Evolutionary conservation across 2,113 vertebrate species (phyloP), one percentile per base, ranked within the genome.

Genomic region (Dipodomys ordii): DNA sequence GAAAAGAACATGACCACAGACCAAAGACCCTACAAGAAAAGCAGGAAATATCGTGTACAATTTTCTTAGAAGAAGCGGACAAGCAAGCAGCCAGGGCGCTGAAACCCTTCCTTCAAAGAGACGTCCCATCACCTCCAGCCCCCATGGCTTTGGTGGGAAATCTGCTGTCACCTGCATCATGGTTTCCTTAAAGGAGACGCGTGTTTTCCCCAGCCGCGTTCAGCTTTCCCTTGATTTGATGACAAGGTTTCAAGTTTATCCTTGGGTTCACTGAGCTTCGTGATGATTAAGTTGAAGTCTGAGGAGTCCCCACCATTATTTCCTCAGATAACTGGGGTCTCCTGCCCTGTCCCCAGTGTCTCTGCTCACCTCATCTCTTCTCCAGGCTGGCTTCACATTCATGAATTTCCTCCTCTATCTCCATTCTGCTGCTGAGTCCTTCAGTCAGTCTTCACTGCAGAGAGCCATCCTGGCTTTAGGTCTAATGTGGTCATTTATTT

Each of bases 131-230:
- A 32, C 11, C 44, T 32, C 44, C 3, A 4, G 46, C 9, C 30
- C 2, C 68, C 8, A 0, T 2, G 1, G 68, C 53, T n/a, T 65
- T 78, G 2, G 3, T 1, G 7, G 6, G 62, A 30, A 15, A 19
- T 53, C 25, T 20, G 80, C 19, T 0, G 10, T 13, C 57, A 0
- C 2, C 2, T 0, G 30, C 16, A 0, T 35, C 16, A 0, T 0
- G 2, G 2, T 65, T 44, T 60, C 3, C 7, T n/a, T 3, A 19
- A 3, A 18, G 6, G 39, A 44, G 69, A 27, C 3, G 28, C 3
- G 28, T 25, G 12, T 35, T 53, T 81, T 30, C 64, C 49, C 32
- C 3, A 0, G 28, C 25, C 15, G 35, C 76, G 10, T 72, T 25
- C 20, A 1, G 18, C 0, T 19, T 53, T 32, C 3, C 60, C 39